These are phyloP conservation scores for Aleadryas rufinucha DNA, from an alignment of 2,113 vertebrate species.

Conservation along the genomic window DNA sequence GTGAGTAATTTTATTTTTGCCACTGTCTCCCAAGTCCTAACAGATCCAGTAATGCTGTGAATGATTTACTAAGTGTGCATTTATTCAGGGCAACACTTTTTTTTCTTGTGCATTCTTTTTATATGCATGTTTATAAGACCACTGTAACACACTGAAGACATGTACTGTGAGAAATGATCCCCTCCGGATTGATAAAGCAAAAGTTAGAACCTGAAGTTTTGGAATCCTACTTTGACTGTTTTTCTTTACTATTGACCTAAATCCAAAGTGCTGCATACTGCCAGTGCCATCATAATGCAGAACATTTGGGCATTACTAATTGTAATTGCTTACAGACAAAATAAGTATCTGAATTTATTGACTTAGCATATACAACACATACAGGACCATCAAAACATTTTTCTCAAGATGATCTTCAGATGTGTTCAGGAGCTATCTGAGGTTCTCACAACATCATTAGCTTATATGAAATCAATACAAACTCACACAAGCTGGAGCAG, in stretches of 20 bases:
- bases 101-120: neutral
- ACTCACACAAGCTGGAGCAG: neutral
- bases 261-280: neutral
- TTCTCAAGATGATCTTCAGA: neutral
- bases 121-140: neutral
- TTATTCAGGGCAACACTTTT: neutral
- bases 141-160: neutral
- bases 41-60: neutral
- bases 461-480: neutral
- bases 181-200: neutral
- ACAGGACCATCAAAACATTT: accelerated
- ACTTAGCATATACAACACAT: neutral
- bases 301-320: neutral
- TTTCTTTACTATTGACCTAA: neutral
- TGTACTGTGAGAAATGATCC: neutral
- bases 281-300: neutral
- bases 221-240: neutral
- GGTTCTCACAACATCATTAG: neutral
- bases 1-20: neutral
- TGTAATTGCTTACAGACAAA: neutral
- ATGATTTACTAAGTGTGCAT: neutral
- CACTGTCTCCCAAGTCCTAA: neutral
- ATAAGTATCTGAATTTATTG: neutral
- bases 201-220: neutral
- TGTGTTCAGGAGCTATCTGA: neutral